Evolutionary conservation across 2,113 vertebrate genomes (phyloP), one percentile per base, ranked within the genome.

Genomic region (Nasalis larvatus): DNA sequence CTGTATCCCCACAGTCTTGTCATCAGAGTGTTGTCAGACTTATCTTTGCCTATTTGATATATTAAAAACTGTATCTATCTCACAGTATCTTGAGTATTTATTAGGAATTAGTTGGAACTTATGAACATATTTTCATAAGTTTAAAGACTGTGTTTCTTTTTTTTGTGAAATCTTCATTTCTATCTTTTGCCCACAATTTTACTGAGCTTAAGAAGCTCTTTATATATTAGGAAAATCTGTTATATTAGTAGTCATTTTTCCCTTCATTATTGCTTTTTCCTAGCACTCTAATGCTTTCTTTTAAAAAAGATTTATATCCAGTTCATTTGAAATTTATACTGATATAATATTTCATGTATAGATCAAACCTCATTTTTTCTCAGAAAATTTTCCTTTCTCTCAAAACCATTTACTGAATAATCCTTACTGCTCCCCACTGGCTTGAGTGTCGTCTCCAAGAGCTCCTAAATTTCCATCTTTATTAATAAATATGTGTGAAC

Each of bases 391-490:
- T 14, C 20, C n/a, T 49, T 45, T 45, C 4, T 95, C 49, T 76
- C 47, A 89, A 52, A 96, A 68, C 8, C 23, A 32, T 73, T 66
- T 52, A 47, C 90, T 85, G 81, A 80, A n/a, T 90, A 71, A 71
- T 77, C 6, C 3, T 11, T 77, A n/a, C 47, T 85, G 32, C 45
- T n/a, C 35, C 20, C 8, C 32, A 42, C n/a, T 77, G 9, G 11
- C 73, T 91, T 63, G 32, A 91, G 37, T 95, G 23, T 27, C 21
- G 52, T 89, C 52, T 94, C 77, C 27, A 73, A 89, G 80, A 95
- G 47, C 35, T 45, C 6, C 20, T 56, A 25, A 35, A 37, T 85
- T 87, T 92, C n/a, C 0, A 45, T 8, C 66, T 87, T 84, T 68
- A 10, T 23, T 13, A 71, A 42, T 45, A 68, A 77, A 30, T 78